Evolutionary conservation across 2,888 invertebrate species (phyloP).

Genomic region (Punctoribates punctum): DNA sequence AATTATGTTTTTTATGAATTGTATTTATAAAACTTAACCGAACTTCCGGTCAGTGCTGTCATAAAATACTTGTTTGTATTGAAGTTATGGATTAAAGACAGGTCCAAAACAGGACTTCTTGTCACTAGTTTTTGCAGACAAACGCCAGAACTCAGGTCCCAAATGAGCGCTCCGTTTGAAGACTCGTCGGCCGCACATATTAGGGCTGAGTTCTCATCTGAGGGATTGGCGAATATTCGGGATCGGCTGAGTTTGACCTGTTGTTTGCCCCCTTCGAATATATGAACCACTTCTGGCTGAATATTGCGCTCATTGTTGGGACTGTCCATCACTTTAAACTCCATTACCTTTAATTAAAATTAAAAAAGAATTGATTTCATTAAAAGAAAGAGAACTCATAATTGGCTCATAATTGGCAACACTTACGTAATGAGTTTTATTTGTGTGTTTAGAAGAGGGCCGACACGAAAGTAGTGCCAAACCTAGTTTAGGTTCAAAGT

Average conservation of each 20-base stretch:
- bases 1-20: neutral
- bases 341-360: constrained; percentile 2
- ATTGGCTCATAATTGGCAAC: too few species aligned
- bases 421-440: constrained; percentile 54
- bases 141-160: constrained; percentile 60
- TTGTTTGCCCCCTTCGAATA: constrained; percentile 61
- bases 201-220: constrained; percentile 58
- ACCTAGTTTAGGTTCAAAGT: constrained; percentile 64
- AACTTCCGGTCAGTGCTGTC: constrained; percentile 65
- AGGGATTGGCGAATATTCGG: constrained; percentile 60
- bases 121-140: constrained; percentile 61
- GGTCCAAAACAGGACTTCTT: constrained; percentile 65
- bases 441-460: constrained; percentile 60
- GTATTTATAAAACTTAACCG: constrained; percentile 63
- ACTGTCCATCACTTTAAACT: neutral
- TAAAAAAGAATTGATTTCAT: neutral
- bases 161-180: constrained; percentile 59
- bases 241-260: constrained; percentile 66
- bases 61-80: constrained; percentile 59
- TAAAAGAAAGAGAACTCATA: too few species aligned
- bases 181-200: constrained; percentile 73
- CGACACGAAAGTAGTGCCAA: constrained; percentile 69
- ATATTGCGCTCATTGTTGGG: constrained; percentile 1
- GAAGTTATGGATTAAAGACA: constrained; percentile 56
- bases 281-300: constrained; percentile 24